Conservation (phyloP, 2,888 invertebrate genomes). For the Luperina nickerlii region DNA sequence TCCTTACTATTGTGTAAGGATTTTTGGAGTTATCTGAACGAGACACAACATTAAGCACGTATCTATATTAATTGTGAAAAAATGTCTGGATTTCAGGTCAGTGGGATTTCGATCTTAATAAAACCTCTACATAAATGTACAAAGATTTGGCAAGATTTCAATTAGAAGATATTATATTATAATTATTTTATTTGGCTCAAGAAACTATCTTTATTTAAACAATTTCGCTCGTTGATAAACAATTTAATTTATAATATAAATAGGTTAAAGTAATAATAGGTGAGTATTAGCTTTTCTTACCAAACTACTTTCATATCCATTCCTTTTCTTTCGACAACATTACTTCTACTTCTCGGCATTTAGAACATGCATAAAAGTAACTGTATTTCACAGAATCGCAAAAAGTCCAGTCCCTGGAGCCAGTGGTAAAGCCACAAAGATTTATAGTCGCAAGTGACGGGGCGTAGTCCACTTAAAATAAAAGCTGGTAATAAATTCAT, state of each 20-base stretch:
- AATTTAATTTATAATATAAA: not conserved
- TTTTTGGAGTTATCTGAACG: conserved; percentile 20
- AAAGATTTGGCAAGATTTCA: not conserved
- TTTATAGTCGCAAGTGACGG: conserved; percentile 71
- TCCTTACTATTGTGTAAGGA: not conserved
- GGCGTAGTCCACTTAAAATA: conserved; percentile 73
- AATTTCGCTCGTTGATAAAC: not conserved
- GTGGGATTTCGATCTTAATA: not conserved
- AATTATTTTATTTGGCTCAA: not conserved
- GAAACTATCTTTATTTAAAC: not conserved
- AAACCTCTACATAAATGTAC: not conserved
- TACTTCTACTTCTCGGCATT: not conserved
- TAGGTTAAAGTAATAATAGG: not conserved
- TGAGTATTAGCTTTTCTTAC: not conserved
- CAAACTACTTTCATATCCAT: not conserved
- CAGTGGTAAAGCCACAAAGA: conserved; percentile 61
- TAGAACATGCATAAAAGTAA: not conserved
- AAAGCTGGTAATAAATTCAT: conserved; percentile 78
- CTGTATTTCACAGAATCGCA: conserved; percentile 17
- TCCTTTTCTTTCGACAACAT: not conserved
- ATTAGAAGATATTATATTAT: not conserved
- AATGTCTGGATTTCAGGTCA: too few relatives aligned
- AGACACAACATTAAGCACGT: too few relatives aligned
- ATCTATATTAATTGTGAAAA: too few relatives aligned
- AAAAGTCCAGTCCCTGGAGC: conserved; percentile 35